These are phyloP conservation scores for Melopsittacus undulatus DNA, from an alignment of 2,797 vertebrate genomes.

Conservation along the genomic window DNA sequence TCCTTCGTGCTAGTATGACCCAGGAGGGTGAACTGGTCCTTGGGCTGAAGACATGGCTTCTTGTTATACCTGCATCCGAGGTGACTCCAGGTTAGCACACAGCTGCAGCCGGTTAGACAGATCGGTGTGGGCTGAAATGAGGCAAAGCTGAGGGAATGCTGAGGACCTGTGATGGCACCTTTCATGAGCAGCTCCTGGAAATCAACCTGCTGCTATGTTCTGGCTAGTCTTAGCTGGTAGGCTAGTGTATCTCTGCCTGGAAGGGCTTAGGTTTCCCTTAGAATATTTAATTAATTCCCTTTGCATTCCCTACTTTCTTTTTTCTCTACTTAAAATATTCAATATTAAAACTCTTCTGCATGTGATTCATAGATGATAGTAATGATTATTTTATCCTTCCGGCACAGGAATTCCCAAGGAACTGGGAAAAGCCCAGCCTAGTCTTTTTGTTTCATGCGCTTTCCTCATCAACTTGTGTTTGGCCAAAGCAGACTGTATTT, in stretches of 20 bases:
- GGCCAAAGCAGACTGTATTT: not conserved
- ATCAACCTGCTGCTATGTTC: not conserved
- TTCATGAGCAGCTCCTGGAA: not conserved
- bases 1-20: constrained; percentile 28
- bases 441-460: not conserved
- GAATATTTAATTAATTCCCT: not conserved
- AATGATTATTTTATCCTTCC: not conserved
- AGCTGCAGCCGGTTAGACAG: not conserved
- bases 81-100: constrained; percentile 58
- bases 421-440: not conserved
- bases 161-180: not conserved
- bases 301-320: not conserved
- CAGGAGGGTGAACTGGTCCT: not conserved
- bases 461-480: not conserved
- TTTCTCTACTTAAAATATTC: not conserved
- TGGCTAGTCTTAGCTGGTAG: not conserved
- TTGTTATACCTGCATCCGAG: constrained; percentile 69
- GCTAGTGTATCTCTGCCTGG: not conserved
- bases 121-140: accelerated
- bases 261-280: not conserved
- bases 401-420: not conserved
- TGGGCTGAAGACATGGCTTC: constrained; percentile 60
- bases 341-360: not conserved
- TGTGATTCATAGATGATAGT: not conserved
- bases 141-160: not conserved